Base-by-base conservation (phyloP, 1,140 invertebrate genomes). In the Phthorimaea operculella region DNA sequence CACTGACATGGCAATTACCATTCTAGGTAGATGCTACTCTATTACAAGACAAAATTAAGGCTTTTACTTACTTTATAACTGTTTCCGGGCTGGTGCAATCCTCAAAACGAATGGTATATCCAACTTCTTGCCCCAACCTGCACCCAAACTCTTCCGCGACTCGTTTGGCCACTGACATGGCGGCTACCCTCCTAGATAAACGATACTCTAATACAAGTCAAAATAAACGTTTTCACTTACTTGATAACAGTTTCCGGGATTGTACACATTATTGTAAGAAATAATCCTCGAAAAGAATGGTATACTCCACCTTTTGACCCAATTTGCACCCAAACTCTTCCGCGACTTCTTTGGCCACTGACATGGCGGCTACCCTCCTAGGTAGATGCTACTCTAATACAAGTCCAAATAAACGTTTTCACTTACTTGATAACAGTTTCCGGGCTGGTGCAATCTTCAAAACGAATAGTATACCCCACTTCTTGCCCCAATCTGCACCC, bases 61-160 rank as follows among this genome's bases (percentile, higher is more conserved):
- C n/a, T n/a, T n/a, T n/a, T n/a, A 50, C 87, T 83, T 85, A 93
- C 88, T 99, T 99, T 59, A 99, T 99, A 28, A 95, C 91, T 0
- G 98, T 99, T 80, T 99, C 97, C 0, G 94, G 92, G 68, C 96
- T 96, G n/a, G 98, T 99, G 72, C 97, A 99, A 82, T 99, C 98
- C 85, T 99, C 98, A 82, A 99, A 99, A 85, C 98, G 97, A 75
- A 99, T 99, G 0, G 98, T 99, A 72, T 99, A 99, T 8, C 98
- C 98, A 53, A 99, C 97, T 87, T 99, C 97, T 79, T 98, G 96
- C 0, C 98, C 98, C 0, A 99, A 85, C 17, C 96, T 88, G 83
- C 97, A 99, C 59, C 98, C 98, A 87, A 97, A 99, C 84, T 99
- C 98, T 87, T 99, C 98, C 10, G 97, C 95, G 0, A 99, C 98